phyloP scores from a whole-genome alignment of 2,113 vertebrate species.

The Catharus minimus region DNA sequence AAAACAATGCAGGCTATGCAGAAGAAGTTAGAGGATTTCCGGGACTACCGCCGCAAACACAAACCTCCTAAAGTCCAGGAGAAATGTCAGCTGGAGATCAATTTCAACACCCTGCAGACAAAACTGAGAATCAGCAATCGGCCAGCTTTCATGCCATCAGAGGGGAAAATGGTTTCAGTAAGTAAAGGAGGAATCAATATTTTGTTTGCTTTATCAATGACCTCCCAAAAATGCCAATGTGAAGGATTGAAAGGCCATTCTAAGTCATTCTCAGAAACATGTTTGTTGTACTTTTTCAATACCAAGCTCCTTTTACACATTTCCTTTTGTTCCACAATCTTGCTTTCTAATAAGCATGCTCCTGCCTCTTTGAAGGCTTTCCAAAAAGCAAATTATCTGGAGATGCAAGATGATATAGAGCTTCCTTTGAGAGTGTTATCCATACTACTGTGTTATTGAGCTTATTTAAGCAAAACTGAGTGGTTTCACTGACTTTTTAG shows the following conservation, averaged over 20 bases:
- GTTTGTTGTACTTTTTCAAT: not conserved
- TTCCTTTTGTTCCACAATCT: not conserved
- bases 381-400: not conserved
- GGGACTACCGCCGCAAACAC: conserved; percentile 95
- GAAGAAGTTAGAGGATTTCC: conserved; percentile 95
- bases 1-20: conserved; percentile 96
- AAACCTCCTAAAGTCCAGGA: conserved; percentile 98
- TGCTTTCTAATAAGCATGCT: not conserved
- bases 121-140: conserved; percentile 96
- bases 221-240: not conserved
- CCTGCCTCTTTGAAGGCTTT: not conserved
- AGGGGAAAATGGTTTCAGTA: conserved; percentile 99
- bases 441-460: not conserved
- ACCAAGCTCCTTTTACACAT: not conserved
- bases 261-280: not conserved
- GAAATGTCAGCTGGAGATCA: conserved; percentile 98
- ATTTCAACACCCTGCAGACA: conserved; percentile 98
- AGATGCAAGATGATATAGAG: accelerated
- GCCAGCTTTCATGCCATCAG: conserved; percentile 97
- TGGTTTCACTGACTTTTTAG: not conserved
- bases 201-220: not conserved
- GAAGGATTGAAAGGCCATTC: not conserved
- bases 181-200: conserved; percentile 21
- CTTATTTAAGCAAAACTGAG: not conserved
- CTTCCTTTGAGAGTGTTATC: not conserved